Conservation (phyloP, 1,140 invertebrate genomes). For the Eumaeus atala region DNA sequence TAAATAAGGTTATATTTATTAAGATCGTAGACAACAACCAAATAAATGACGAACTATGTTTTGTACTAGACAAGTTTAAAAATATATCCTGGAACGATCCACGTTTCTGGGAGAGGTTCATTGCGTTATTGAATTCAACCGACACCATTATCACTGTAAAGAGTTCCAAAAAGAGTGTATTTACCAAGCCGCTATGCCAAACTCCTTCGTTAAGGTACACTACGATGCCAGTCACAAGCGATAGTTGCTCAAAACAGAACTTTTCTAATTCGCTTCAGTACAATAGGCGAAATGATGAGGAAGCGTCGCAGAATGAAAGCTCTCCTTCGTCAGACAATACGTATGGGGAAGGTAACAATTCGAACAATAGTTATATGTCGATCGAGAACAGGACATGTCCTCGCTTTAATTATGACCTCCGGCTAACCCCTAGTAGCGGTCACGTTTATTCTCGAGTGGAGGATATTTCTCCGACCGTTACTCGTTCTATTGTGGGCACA, state of each 20-base stretch:
- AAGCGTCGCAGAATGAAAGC: constrained; percentile 62
- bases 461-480: constrained; percentile 60
- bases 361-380: constrained; percentile 72
- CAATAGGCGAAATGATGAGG: constrained; percentile 57
- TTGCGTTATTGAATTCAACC: constrained; percentile 60
- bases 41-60: constrained; percentile 64
- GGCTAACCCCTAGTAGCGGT: constrained; percentile 64
- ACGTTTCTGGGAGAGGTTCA: constrained; percentile 64
- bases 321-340: constrained; percentile 67
- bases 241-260: constrained; percentile 67
- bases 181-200: constrained; percentile 65
- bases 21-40: constrained; percentile 65
- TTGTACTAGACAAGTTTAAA: constrained; percentile 65
- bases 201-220: constrained; percentile 65
- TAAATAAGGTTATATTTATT: constrained; percentile 67
- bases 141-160: constrained; percentile 69
- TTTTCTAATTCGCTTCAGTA: constrained; percentile 66
- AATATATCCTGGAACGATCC: constrained; percentile 63
- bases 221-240: constrained; percentile 66
- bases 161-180: constrained; percentile 59
- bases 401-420: constrained; percentile 71
- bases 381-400: constrained; percentile 68
- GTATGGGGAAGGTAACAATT: constrained; percentile 67
- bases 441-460: constrained; percentile 70
- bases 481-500: constrained; percentile 47